Percentiles rank a stretch among this genome's conserved stretches.
Evolutionary conservation across 2,888 invertebrate species (phyloP).

Genomic region (Drosophila borborema): DNA sequence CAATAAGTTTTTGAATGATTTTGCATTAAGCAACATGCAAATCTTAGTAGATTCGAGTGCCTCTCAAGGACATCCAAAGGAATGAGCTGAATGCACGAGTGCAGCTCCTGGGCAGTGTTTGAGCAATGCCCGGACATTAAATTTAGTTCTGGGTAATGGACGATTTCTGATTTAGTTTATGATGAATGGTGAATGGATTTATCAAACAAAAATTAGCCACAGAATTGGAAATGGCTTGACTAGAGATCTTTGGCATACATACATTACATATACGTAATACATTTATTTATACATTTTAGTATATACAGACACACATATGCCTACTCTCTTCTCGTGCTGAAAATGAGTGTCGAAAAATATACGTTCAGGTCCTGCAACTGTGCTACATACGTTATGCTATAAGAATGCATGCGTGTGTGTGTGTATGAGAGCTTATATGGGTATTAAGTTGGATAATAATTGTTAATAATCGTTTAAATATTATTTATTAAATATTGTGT

Average conservation of each 20-base stretch:
- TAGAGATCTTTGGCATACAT: neutral
- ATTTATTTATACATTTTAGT: conserved; percentile 3
- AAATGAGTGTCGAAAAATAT: conserved; percentile 67
- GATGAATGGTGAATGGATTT: conserved; percentile 2
- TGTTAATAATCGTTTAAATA: conserved; percentile 23
- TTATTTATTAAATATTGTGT: conserved; percentile 24
- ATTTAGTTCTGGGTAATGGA: conserved; percentile 33
- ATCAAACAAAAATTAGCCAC: neutral
- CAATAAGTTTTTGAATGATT: neutral
- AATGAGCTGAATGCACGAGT: conserved; percentile 4
- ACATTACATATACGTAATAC: conserved; percentile 11
- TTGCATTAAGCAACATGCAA: neutral
- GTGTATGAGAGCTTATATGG: conserved; percentile 37
- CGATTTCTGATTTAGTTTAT: conserved; percentile 27
- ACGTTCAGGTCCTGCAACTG: conserved; percentile 55
- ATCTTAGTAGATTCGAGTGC: neutral
- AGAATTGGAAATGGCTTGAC: neutral
- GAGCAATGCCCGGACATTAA: conserved; percentile 24
- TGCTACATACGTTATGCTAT: conserved; percentile 28
- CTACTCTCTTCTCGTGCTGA: conserved; percentile 23
- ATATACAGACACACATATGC: conserved; percentile 16
- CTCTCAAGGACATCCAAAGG: neutral
- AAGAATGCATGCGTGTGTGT: conserved; percentile 9
- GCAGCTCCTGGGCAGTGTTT: conserved; percentile 44
- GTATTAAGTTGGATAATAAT: conserved; percentile 35